These are phyloP conservation scores for Drosophila dunni DNA, from an alignment of 1,140 invertebrate genomes.

Conservation along the genomic window DNA sequence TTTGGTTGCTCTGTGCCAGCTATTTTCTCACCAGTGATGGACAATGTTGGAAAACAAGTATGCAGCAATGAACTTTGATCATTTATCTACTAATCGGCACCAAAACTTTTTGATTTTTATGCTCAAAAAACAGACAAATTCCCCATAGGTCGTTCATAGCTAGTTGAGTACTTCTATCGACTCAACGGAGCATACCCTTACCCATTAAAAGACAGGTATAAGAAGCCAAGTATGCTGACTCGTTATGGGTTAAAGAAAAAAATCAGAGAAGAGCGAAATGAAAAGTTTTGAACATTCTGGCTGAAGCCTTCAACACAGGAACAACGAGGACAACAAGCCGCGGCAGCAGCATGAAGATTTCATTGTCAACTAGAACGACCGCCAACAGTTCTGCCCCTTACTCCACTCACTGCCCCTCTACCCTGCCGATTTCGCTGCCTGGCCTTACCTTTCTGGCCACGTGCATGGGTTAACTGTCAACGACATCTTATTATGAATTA, in stretches of 20 bases:
- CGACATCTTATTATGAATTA: constrained; percentile 83
- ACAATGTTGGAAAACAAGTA: too few relatives aligned
- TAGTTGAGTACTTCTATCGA: too few relatives aligned
- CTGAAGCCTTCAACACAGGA: constrained; percentile 60
- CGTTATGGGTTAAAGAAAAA: constrained; percentile 34
- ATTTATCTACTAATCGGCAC: too few relatives aligned
- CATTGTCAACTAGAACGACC: constrained; percentile 61
- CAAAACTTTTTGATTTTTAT: too few relatives aligned
- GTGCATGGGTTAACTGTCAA: constrained; percentile 78
- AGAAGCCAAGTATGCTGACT: constrained; percentile 18
- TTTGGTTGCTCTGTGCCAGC: too few relatives aligned
- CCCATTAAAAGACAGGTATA: not conserved
- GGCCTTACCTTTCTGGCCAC: constrained; percentile 39
- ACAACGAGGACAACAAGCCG: constrained; percentile 24
- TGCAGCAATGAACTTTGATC: too few relatives aligned
- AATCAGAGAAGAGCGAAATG: constrained; percentile 36
- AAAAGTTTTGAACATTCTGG: constrained; percentile 44
- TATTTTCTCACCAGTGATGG: too few relatives aligned
- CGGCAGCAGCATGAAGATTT: constrained; percentile 60
- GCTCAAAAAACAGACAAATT: too few relatives aligned
- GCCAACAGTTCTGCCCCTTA: not conserved
- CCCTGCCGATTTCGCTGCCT: not conserved
- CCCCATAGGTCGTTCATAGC: too few relatives aligned
- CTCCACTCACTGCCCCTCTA: not conserved
- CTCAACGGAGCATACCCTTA: too few relatives aligned